A percentile compares a stretch with the other conserved stretches of the same genome.
These are phyloP conservation scores for Lithobates pipiens DNA, from an alignment of 2,797 vertebrate species.

Conservation along the genomic window DNA sequence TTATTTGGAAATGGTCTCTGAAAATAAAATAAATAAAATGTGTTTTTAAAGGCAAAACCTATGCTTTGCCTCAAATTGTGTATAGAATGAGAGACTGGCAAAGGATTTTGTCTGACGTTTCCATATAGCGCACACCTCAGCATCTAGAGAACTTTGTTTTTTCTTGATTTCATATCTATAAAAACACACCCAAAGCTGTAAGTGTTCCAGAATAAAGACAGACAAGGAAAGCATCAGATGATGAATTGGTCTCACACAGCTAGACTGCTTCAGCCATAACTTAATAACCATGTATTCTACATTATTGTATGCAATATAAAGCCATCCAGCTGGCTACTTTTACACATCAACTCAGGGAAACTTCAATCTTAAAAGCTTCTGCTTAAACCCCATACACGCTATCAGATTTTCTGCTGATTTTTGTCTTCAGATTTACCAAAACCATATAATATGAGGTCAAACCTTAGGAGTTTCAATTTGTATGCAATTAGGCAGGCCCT, in stretches of 20 bases:
- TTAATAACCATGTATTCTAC: background rate
- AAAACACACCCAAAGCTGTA: slow-evolving; percentile 6
- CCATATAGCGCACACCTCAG: background rate
- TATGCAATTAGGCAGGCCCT: too few species aligned
- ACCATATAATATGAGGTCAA: too few species aligned
- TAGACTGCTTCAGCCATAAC: background rate
- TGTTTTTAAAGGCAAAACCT: too few species aligned
- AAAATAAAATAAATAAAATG: too few species aligned
- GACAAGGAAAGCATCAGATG: background rate
- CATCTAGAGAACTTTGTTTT: background rate
- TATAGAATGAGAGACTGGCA: background rate
- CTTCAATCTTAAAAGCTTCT: background rate
- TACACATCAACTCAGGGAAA: background rate
- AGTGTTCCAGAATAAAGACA: background rate
- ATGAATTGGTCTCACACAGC: background rate
- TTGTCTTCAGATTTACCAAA: too few species aligned
- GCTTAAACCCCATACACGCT: too few species aligned
- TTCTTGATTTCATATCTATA: background rate
- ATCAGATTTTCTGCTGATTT: too few species aligned
- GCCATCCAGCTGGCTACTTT: background rate
- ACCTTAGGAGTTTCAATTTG: too few species aligned
- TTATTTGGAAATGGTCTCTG: too few species aligned
- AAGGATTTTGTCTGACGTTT: slow-evolving; percentile 1
- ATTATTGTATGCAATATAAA: background rate
- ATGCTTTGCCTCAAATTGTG: too few species aligned